Evolutionary conservation across 92 coral and sea anemone genomes (phyloP).

Genomic region (Phenganax stokvisi): DNA sequence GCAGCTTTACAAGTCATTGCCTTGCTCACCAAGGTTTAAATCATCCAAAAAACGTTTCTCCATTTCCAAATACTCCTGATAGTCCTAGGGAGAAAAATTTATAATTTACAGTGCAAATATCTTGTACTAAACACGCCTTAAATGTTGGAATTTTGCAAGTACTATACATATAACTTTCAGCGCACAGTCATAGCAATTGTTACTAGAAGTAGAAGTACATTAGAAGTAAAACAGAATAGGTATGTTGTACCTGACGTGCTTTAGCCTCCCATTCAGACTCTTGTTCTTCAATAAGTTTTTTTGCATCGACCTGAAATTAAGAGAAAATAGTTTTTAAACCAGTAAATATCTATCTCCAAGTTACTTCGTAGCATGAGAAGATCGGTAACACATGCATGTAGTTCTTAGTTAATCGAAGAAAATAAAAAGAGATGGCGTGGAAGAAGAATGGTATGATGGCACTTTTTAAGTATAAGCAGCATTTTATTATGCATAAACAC

Average conservation of each 20-base stretch:
- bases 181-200: background rate
- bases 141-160: no score
- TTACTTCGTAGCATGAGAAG: no score
- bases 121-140: background rate
- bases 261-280: conserved; percentile 80
- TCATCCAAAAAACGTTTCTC: conserved; percentile 81
- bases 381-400: no score
- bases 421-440: no score
- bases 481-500: no score
- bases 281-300: conserved; percentile 67
- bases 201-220: no score
- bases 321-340: background rate
- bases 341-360: no score
- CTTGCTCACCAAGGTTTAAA: conserved; percentile 70
- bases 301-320: conserved; percentile 51
- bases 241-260: conserved; percentile 57
- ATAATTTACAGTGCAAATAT: background rate
- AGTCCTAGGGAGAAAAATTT: conserved; percentile 43
- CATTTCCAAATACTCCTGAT: conserved; percentile 90
- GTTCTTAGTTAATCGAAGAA: no score
- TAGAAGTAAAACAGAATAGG: background rate
- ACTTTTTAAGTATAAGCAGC: no score
- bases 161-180: background rate
- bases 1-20: conserved; percentile 51
- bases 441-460: no score